Evolutionary conservation across 2,888 invertebrate genomes (phyloP).

Genomic region (Rhagium mordax): DNA sequence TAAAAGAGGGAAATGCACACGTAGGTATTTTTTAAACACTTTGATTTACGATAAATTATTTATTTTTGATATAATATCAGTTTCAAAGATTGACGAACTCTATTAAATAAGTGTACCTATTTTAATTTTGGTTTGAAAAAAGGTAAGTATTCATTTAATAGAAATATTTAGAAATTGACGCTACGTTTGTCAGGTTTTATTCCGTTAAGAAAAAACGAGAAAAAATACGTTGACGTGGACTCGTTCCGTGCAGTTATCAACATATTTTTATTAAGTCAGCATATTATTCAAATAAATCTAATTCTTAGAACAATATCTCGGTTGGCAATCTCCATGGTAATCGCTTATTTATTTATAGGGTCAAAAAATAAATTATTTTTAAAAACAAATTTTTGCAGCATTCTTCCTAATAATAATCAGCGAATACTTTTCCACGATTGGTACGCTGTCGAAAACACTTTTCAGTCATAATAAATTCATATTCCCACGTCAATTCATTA

Average conservation of each 20-base stretch:
- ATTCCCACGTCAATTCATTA: constrained; percentile 21
- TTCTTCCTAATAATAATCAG: not conserved
- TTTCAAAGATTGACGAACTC: too few species aligned
- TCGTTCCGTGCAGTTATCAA: not conserved
- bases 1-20: too few species aligned
- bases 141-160: too few species aligned
- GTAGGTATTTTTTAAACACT: too few species aligned
- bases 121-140: too few species aligned
- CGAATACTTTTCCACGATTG: not conserved
- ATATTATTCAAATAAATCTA: constrained; percentile 24
- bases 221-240: not conserved
- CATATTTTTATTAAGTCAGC: constrained; percentile 3
- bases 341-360: constrained; percentile 2
- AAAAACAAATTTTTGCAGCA: not conserved
- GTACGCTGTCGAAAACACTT: not conserved
- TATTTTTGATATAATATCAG: too few species aligned
- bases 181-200: too few species aligned
- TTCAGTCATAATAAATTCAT: not conserved
- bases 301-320: constrained; percentile 24
- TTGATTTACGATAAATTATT: too few species aligned
- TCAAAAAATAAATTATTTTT: constrained; percentile 22
- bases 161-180: too few species aligned
- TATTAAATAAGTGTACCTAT: too few species aligned
- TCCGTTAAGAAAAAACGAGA: too few species aligned
- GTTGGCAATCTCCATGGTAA: too few species aligned